phyloP scores from a whole-genome alignment of 2,888 invertebrate genomes.

The Spicauda simplicius region DNA sequence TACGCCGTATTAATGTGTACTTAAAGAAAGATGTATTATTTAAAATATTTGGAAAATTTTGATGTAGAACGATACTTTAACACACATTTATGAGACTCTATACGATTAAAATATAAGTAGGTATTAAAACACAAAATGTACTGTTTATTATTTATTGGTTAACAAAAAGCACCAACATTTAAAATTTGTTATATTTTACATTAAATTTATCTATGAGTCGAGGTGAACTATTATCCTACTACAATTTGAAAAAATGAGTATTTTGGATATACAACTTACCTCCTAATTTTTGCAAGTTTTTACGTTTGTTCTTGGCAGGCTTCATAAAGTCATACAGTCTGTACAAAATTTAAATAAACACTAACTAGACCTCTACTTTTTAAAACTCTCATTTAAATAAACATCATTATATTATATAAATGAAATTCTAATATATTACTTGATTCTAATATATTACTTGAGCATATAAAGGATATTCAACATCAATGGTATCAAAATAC shows the following conservation, averaged over 20 bases:
- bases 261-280: neutral
- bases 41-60: no score
- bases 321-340: neutral
- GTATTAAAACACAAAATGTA: no score
- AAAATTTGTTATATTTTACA: constrained; percentile 12
- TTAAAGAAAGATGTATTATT: no score
- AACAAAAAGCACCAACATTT: constrained; percentile 33
- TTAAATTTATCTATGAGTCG: constrained; percentile 24
- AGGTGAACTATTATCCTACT: neutral
- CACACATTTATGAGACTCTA: no score
- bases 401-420: neutral
- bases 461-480: neutral
- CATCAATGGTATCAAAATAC: neutral
- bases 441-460: constrained; percentile 1
- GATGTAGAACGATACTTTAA: no score
- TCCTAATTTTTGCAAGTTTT: neutral
- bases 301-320: neutral
- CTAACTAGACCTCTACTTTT: neutral
- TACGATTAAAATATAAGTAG: no score
- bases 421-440: neutral
- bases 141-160: constrained; percentile 34
- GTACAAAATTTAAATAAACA: neutral
- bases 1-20: no score
- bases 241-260: constrained; percentile 12
- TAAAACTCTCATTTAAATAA: neutral